Evolutionary conservation across 1,140 invertebrate genomes (phyloP).

Genomic region (fruit fly (Drosophila melanogaster)): DNA sequence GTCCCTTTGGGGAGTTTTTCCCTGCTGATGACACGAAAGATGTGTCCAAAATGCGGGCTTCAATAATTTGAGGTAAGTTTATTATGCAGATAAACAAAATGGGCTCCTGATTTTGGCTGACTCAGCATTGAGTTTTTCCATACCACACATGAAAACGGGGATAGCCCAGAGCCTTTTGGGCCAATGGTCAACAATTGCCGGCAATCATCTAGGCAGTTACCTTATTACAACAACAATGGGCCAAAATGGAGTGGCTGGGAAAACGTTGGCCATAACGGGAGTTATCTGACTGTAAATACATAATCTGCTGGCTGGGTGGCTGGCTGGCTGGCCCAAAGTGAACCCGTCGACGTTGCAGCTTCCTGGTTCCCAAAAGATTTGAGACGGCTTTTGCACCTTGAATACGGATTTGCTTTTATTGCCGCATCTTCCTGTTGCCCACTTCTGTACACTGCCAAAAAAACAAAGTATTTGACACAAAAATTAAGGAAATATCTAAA

Average conservation of each 20-base stretch:
- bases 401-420: constrained; percentile 82
- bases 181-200: constrained; percentile 68
- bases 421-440: constrained; percentile 45
- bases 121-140: constrained; percentile 61
- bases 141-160: constrained; percentile 17
- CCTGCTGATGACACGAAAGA: constrained; percentile 57
- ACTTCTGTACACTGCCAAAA: constrained; percentile 9
- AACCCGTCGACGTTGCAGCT: constrained; percentile 47
- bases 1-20: constrained; percentile 17
- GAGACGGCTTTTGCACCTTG: constrained; percentile 53
- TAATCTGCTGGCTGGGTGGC: constrained; percentile 61
- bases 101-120: constrained; percentile 64
- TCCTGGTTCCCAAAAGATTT: constrained; percentile 60
- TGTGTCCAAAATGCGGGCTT: constrained; percentile 75
- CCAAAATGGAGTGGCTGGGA: background rate
- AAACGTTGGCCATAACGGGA: constrained; percentile 74
- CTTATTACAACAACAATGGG: constrained; percentile 71
- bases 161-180: constrained; percentile 35
- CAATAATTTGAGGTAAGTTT: constrained; percentile 80
- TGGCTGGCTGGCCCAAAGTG: constrained; percentile 30
- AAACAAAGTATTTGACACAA: background rate
- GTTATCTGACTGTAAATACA: constrained; percentile 82
- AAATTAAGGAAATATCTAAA: background rate
- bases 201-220: constrained; percentile 80
- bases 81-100: constrained; percentile 82